Evolutionary conservation across 2,797 vertebrate species (phyloP), one percentile per base, ranked within the genome.

Genomic region (Pygocentrus nattereri): DNA sequence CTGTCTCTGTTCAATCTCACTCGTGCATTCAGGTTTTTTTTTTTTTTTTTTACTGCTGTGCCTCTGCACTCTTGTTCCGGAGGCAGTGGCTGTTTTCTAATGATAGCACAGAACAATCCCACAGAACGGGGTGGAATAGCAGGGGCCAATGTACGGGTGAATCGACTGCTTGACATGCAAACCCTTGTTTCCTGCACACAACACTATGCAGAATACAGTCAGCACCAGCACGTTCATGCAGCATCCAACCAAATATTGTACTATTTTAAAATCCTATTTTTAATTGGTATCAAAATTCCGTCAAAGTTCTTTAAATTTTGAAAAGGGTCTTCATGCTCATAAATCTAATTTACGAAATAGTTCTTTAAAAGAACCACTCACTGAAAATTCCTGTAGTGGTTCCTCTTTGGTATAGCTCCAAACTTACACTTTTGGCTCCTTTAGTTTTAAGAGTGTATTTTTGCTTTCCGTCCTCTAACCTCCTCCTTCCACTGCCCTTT

Each of bases 1-100:
- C 30, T 56, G 27, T 58, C 71, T 74, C 34, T 59, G 21, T 74
- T 74, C 27, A 59, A 23, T 19, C 72, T 58, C 72, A 74, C 11
- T 74, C 54, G 41, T 58, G 25, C 25, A 31, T 25, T 72, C 23
- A 23, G 21, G n/a, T n/a, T n/a, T 38, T 38, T 41, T 59, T 23
- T 27, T 34, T 31, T 44, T 47, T 47, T 38, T 69, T 23, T 13
- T 27, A 3, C 70, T 72, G 49, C 49, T 69, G 62, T 58, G 73
- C 61, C 52, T 56, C 50, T 12, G 34, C 18, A 80, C 54, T 44
- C 50, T 54, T 54, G 23, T 31, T 80, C 47, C 59, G 65, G 23
- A 59, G 50, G 49, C 50, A 68, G 49, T 11, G 49, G 69, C 44
- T 25, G 25, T 52, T 72, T 47, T 70, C 23, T 49, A 18, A 72